Percentiles rank a stretch among this genome's conserved stretches.
These are phyloP conservation scores for Bergia sp. DNA, from an alignment of 92 coral and sea anemone species.

Conservation along the genomic window DNA sequence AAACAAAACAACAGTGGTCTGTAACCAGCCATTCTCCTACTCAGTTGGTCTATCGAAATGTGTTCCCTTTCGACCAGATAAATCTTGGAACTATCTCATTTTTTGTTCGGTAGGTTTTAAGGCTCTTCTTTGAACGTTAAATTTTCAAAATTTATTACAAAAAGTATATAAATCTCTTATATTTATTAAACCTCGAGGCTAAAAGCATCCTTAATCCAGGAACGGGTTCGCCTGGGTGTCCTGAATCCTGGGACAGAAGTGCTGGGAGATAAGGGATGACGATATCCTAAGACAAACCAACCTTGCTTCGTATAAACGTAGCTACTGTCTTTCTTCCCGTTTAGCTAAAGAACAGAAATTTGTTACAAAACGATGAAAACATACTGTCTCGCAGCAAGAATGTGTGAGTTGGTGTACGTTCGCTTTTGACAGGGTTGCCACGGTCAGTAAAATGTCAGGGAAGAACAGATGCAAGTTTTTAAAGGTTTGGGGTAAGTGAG, in stretches of 20 bases:
- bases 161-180: constrained; percentile 8
- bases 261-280: neutral
- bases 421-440: neutral
- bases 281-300: neutral
- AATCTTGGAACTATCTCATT: neutral
- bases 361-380: neutral
- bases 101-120: neutral
- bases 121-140: neutral
- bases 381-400: neutral
- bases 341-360: neutral
- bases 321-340: neutral
- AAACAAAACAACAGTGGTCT: neutral
- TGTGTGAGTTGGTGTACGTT: neutral
- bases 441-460: too few relatives aligned
- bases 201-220: neutral
- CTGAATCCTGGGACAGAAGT: constrained; percentile 5
- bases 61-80: neutral
- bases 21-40: neutral
- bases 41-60: neutral
- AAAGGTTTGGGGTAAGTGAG: too few relatives aligned
- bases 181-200: constrained; percentile 7
- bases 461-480: too few relatives aligned
- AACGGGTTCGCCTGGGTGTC: constrained; percentile 13
- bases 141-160: neutral
- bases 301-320: neutral